Conservation (phyloP, 2,888 invertebrate genomes). For the Phengaris arion region DNA sequence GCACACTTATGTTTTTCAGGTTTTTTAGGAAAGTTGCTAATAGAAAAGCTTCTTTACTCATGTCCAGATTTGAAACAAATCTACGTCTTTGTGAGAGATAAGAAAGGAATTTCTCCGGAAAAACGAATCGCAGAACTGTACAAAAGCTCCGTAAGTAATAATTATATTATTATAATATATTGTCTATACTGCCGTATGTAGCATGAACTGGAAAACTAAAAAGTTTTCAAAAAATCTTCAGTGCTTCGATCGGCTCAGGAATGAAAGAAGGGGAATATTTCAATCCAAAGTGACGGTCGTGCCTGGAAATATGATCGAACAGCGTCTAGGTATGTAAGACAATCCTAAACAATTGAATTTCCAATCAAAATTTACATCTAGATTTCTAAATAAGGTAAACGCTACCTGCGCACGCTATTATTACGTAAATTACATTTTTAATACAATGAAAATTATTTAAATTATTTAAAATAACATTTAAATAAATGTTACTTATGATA, state of each 20-base stretch:
- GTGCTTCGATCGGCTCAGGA: not conserved
- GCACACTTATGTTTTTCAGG: not conserved
- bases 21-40: slow-evolving; percentile 8
- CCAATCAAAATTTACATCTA: not conserved
- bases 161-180: not conserved
- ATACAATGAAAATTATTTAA: not conserved
- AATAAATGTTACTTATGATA: no score
- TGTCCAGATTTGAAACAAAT: slow-evolving; percentile 18
- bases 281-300: not conserved
- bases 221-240: not conserved
- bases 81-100: not conserved
- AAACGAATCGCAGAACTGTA: not conserved
- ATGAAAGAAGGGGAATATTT: not conserved
- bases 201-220: not conserved
- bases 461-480: no score
- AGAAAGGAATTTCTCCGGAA: slow-evolving; percentile 7
- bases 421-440: not conserved
- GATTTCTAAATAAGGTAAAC: no score
- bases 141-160: not conserved
- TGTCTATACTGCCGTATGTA: not conserved
- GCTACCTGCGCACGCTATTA: no score
- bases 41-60: slow-evolving; percentile 25
- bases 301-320: not conserved
- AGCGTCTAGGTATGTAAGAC: not conserved
- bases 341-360: not conserved